Conservation (phyloP, 2,888 invertebrate genomes). For the Dusona sp. region DNA sequence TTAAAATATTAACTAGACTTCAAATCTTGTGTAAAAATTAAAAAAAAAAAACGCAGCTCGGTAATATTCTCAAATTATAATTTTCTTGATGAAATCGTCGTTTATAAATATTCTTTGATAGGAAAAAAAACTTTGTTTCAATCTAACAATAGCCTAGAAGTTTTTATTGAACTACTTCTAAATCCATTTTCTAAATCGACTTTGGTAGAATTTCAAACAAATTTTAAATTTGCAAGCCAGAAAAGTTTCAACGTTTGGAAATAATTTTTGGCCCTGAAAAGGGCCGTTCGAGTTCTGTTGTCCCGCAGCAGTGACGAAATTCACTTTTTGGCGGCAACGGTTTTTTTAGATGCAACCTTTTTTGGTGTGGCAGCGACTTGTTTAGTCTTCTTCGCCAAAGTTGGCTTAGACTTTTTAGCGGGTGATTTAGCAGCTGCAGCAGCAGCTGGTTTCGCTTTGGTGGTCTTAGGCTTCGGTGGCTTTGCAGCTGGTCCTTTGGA, state of each 20-base stretch:
- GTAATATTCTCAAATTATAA: no score
- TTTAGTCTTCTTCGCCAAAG: conserved; percentile 78
- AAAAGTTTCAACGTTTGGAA: conserved; percentile 15
- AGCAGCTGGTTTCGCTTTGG: conserved; percentile 59
- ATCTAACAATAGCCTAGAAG: no score
- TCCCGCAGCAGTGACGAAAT: neutral
- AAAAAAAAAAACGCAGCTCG: no score
- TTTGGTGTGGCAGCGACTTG: conserved; percentile 75
- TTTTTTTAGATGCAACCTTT: conserved; percentile 46
- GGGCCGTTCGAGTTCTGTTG: conserved; percentile 13
- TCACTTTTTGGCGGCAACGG: conserved; percentile 52
- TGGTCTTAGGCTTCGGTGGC: conserved; percentile 66
- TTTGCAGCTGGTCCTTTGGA: conserved; percentile 67
- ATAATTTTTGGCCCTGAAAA: conserved; percentile 37
- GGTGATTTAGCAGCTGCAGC: conserved; percentile 26
- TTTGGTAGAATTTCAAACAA: no score
- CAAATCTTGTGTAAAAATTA: no score
- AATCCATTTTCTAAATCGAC: no score
- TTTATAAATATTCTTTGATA: no score
- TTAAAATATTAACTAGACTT: no score
- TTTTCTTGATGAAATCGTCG: no score
- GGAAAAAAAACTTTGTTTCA: no score
- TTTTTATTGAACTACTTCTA: no score
- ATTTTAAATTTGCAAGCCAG: neutral
- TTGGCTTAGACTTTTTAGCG: conserved; percentile 30